These are phyloP conservation scores for Meteorus colon DNA, from an alignment of 2,888 invertebrate genomes.

Conservation along the genomic window DNA sequence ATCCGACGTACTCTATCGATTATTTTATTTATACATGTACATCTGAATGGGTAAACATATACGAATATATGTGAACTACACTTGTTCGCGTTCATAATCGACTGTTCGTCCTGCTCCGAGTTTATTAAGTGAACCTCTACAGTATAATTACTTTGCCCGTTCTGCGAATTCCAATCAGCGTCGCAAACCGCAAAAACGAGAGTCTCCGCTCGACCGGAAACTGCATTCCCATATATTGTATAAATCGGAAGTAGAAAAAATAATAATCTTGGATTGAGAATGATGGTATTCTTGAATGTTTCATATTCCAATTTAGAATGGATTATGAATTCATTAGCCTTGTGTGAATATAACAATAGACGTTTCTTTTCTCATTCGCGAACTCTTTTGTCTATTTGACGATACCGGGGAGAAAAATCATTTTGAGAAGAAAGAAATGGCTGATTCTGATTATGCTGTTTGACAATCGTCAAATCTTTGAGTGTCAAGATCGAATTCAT, in stretches of 20 bases:
- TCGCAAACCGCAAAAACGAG: conserved; percentile 28
- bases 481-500: too few relatives aligned
- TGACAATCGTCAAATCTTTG: too few relatives aligned
- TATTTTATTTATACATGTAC: conserved; percentile 2
- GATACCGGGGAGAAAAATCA: too few relatives aligned
- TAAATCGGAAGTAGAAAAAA: not conserved
- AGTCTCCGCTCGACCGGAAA: not conserved
- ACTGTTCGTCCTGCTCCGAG: conserved; percentile 28
- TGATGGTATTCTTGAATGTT: too few relatives aligned
- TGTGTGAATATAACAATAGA: too few relatives aligned
- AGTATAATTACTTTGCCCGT: conserved; percentile 36
- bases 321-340: too few relatives aligned
- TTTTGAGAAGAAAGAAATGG: too few relatives aligned
- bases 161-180: conserved; percentile 43
- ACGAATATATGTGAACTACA: conserved; percentile 3
- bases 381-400: too few relatives aligned
- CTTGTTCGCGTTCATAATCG: conserved; percentile 1
- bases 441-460: too few relatives aligned
- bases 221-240: not conserved
- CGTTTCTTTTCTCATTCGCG: too few relatives aligned
- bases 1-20: conserved; percentile 27
- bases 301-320: too few relatives aligned
- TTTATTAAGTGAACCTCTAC: conserved; percentile 41
- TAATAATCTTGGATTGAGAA: not conserved
- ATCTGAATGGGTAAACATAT: not conserved